Base-by-base conservation (phyloP, 2,888 invertebrate genomes). In the Drosophila seclusa region DNA sequence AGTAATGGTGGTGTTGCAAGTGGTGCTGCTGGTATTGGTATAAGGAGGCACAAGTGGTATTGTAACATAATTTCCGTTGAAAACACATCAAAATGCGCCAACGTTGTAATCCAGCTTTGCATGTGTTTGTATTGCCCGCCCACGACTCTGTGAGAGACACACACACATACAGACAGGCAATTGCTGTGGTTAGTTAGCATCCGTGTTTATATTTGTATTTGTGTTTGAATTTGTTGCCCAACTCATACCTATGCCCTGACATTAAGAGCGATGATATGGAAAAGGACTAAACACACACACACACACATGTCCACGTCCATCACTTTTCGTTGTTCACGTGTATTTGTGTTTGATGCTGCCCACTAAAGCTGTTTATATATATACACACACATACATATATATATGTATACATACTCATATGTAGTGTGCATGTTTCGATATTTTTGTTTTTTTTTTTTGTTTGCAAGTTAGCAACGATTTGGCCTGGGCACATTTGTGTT, bases 181-280 rank as follows among this genome's bases (percentile, higher is more conserved):
- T 82, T 54, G 76, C 78, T 87, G 87, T 82, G 87, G 87, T 87
- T 89, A 87, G 87, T 87, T 87, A 89, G 86, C 89, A 89, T 87
- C 83, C 86, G 89, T 87, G 86, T 89, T 87, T 85, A 83, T 87
- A 78, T 87, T 89, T 87, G 84, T 84, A 75, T 87, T 89, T 87
- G 85, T 89, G 73, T 83, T 85, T 88, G 80, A 76, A 87, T 89
- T 84, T 84, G 84, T 73, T 74, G 63, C 71, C 79, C 45, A 60
- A 58, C 77, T 61, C 70, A 52, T 29, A 71, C 71, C 55, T 62
- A 66, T 57, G 55, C 59, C 48, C 13, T 49, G 34, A 57, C 62
- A 55, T 57, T 58, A 42, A 54, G 45, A 68, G 55, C 29, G 24
- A 36, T 10, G 49, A n/a, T 31, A 55, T 40, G 11, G 54, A 21